Evolutionary conservation across 1,140 invertebrate genomes (phyloP).

Genomic region (Trypoxylus dichotomus): DNA sequence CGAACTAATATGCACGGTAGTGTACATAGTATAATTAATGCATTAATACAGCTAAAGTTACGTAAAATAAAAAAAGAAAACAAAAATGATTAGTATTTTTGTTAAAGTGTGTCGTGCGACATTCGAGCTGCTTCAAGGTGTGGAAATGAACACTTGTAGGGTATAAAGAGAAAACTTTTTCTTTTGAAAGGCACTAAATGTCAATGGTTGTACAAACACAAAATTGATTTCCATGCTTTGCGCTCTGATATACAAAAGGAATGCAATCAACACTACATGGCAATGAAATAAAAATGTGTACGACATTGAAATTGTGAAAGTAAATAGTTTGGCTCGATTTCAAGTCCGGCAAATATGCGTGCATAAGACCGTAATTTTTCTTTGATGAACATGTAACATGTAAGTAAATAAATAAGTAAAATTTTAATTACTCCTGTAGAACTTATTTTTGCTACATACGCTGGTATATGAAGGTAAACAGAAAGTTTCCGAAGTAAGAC

Average conservation of each 20-base stretch:
- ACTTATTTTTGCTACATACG: not conserved
- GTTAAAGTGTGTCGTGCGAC: too few relatives aligned
- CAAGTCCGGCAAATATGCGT: not conserved
- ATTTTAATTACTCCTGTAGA: not conserved
- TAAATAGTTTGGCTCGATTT: slow-evolving; percentile 25
- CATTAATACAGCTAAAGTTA: too few relatives aligned
- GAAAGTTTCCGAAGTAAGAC: not conserved
- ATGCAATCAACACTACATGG: not conserved
- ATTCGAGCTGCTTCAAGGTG: too few relatives aligned
- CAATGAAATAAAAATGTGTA: slow-evolving; percentile 6
- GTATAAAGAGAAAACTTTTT: too few relatives aligned
- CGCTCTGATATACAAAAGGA: not conserved
- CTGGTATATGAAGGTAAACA: not conserved
- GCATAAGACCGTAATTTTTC: not conserved
- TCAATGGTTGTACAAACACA: too few relatives aligned
- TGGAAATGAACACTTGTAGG: too few relatives aligned
- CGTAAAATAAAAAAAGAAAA: too few relatives aligned
- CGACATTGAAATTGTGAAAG: slow-evolving; percentile 1
- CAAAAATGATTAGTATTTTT: too few relatives aligned
- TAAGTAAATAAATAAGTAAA: not conserved
- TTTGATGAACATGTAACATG: not conserved
- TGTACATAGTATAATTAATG: too few relatives aligned
- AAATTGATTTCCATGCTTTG: too few relatives aligned
- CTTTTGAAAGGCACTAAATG: too few relatives aligned
- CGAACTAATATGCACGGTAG: too few relatives aligned